Percentiles rank a stretch among this genome's conserved stretches.
These are phyloP conservation scores for Apostichopus californicus DNA, from an alignment of 35 echinoderm and acorn worm genomes.

Conservation along the genomic window DNA sequence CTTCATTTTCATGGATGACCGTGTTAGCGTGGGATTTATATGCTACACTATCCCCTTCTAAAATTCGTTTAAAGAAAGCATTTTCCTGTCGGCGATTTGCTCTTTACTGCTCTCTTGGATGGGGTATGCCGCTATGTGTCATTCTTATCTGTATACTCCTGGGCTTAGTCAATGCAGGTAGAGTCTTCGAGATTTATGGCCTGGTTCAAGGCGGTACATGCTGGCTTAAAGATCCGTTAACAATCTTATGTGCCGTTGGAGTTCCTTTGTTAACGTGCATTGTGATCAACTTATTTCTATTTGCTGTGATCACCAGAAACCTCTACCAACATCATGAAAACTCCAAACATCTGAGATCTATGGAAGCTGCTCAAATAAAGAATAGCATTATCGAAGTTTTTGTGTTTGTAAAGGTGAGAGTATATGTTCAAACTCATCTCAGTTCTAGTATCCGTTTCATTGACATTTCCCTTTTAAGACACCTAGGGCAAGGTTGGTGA, in stretches of 20 bases:
- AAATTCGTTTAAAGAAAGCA: neutral
- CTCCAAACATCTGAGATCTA: neutral
- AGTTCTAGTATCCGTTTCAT: too few relatives aligned
- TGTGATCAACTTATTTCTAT: neutral
- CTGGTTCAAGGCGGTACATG: neutral
- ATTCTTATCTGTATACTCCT: neutral
- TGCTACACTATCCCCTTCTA: neutral
- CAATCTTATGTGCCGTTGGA: neutral
- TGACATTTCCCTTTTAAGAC: too few relatives aligned
- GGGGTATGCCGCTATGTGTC: neutral
- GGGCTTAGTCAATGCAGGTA: neutral
- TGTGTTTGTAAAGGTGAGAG: too few relatives aligned
- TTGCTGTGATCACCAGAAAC: neutral
- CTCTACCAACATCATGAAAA: neutral
- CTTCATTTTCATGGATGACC: conserved; percentile 18
- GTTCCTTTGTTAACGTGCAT: neutral
- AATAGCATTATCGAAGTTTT: too few relatives aligned
- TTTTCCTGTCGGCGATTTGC: neutral
- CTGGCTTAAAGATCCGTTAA: neutral
- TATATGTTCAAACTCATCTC: too few relatives aligned
- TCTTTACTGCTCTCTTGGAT: neutral
- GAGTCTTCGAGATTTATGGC: neutral
- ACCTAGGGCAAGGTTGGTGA: too few relatives aligned
- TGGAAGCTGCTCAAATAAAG: neutral
- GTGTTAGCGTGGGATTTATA: neutral